phyloP scores from a whole-genome alignment of 2,888 invertebrate genomes.

The Scrobipalpa costella region DNA sequence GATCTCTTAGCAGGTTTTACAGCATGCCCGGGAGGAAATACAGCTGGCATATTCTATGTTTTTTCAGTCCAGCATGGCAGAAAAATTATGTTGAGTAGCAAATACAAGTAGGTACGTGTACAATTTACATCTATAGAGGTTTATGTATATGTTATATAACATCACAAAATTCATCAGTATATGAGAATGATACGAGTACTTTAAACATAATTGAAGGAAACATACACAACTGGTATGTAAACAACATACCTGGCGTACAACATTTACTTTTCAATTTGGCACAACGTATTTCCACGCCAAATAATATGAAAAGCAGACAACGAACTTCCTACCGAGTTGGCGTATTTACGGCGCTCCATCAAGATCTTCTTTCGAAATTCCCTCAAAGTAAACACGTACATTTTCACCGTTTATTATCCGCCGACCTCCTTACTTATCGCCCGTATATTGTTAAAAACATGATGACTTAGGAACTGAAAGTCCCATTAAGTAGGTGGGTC shows the following conservation, averaged over 20 bases:
- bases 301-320: conserved; percentile 44
- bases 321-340: conserved; percentile 50
- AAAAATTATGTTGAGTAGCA: no score
- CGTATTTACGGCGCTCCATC: conserved; percentile 66
- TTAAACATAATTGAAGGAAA: neutral
- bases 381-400: conserved; percentile 61
- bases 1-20: no score
- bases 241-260: conserved; percentile 7
- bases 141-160: no score
- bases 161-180: no score
- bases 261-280: conserved; percentile 26
- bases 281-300: conserved; percentile 33
- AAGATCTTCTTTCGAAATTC: conserved; percentile 67
- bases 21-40: no score
- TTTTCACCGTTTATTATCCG: conserved; percentile 78
- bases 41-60: no score
- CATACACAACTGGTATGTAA: neutral
- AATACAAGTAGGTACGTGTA: no score
- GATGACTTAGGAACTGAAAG: conserved; percentile 81
- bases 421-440: conserved; percentile 73
- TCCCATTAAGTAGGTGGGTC: conserved; percentile 78
- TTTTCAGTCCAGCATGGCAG: no score
- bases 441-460: conserved; percentile 75
- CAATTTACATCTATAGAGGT: no score
- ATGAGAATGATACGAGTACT: neutral